phyloP scores from a whole-genome alignment of 2,113 vertebrate genomes.

The Sitta europaea region DNA sequence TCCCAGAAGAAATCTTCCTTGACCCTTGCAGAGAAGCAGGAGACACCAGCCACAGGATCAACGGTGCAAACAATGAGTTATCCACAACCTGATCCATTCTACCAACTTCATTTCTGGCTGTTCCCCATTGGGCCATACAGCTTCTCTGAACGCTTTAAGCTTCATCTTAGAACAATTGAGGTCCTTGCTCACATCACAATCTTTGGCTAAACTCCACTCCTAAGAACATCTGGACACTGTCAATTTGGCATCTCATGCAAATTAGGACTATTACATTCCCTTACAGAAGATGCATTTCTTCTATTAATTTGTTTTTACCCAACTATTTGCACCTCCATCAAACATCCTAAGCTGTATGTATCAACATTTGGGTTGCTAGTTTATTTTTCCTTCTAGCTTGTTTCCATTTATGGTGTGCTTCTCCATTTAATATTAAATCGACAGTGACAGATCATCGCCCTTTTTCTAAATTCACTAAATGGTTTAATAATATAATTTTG shows the following conservation, averaged over 20 bases:
- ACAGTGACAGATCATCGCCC: slow-evolving; percentile 39
- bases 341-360: not conserved
- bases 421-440: slow-evolving; percentile 23
- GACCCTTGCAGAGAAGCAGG: not conserved
- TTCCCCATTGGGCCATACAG: not conserved
- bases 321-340: not conserved
- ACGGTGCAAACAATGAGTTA: not conserved
- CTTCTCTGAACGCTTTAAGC: not conserved
- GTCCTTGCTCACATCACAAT: not conserved
- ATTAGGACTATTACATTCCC: not conserved
- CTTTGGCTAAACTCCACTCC: not conserved
- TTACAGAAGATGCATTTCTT: not conserved
- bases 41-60: fast-evolving
- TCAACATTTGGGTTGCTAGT: not conserved
- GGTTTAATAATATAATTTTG: slow-evolving; percentile 54
- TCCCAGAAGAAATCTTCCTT: not conserved
- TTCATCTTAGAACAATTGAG: not conserved
- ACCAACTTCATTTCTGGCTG: not conserved
- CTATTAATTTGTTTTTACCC: not conserved
- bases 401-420: slow-evolving; percentile 10
- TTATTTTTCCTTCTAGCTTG: slow-evolving; percentile 11
- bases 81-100: not conserved
- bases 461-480: slow-evolving; percentile 38
- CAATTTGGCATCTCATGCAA: not conserved
- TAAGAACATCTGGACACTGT: not conserved